A percentile compares a stretch with the other conserved stretches of the same genome.
Evolutionary conservation across 2,797 vertebrate species (phyloP).

Genomic region (Clamator glandarius): DNA sequence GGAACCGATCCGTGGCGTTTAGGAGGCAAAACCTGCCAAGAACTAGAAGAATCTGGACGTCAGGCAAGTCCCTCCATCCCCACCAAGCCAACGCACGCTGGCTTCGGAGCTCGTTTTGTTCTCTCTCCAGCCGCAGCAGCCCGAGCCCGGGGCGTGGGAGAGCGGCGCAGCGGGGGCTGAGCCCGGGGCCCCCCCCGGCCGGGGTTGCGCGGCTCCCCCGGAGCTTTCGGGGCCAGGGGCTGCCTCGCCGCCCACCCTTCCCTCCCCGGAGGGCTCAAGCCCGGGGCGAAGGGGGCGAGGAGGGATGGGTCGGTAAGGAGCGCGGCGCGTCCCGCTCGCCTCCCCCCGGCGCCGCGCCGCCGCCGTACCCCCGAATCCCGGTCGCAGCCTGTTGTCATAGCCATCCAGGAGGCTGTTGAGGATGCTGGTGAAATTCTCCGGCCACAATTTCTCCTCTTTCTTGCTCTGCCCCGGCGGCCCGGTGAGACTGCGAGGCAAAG

Average conservation of each 20-base stretch:
- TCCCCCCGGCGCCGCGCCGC: background rate
- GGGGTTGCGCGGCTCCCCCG: background rate
- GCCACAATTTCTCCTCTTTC: constrained; percentile 92
- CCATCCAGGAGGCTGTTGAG: constrained; percentile 96
- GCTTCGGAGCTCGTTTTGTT: background rate
- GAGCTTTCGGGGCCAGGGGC: background rate
- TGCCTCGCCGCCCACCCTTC: background rate
- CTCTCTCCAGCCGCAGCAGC: background rate
- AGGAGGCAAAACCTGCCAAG: background rate
- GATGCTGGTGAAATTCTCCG: constrained; percentile 97
- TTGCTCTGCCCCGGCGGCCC: constrained; percentile 85
- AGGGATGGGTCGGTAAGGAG: background rate
- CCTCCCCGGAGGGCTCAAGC: background rate
- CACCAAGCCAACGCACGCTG: background rate
- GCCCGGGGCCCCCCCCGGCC: background rate
- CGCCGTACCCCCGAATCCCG: constrained; percentile 94
- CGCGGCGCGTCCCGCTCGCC: background rate
- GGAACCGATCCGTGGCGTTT: background rate
- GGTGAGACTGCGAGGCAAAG: constrained; percentile 79
- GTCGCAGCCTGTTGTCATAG: constrained; percentile 98
- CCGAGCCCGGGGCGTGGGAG: background rate
- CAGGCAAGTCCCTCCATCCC: background rate
- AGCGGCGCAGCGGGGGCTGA: constrained; percentile 6
- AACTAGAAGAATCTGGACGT: background rate
- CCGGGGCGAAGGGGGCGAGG: too few species aligned